Conservation (phyloP, 2,113 vertebrate species). For the Pogona vitticeps region DNA sequence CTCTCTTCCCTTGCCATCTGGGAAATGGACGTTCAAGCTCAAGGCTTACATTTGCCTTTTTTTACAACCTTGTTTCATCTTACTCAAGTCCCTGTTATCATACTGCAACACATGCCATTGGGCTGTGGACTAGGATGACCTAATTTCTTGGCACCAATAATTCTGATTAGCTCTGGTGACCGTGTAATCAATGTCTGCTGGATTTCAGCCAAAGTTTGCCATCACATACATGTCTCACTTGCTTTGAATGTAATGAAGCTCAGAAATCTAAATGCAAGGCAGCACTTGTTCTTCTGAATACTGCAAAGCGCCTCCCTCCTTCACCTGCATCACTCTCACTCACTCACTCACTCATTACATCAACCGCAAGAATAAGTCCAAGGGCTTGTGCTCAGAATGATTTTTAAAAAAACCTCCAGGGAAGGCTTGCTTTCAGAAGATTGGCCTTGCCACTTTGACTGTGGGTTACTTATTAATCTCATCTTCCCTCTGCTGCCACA, state of each 20-base stretch:
- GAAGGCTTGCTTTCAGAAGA: neutral
- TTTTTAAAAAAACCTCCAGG: no score
- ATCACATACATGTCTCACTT: neutral
- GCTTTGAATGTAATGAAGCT: neutral
- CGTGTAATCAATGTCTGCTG: constrained; percentile 57
- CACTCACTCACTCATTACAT: constrained; percentile 1
- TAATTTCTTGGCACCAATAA: constrained; percentile 69
- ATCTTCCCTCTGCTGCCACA: neutral
- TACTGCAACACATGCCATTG: constrained; percentile 35
- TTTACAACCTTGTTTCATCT: neutral
- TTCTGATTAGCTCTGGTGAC: constrained; percentile 31
- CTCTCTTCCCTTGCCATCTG: neutral
- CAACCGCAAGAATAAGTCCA: neutral
- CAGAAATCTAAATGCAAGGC: neutral
- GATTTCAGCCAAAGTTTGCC: constrained; percentile 24
- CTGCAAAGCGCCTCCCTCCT: neutral
- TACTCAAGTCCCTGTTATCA: constrained; percentile 27
- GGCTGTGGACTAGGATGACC: constrained; percentile 54
- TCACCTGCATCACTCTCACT: neutral
- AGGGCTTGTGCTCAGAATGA: neutral
- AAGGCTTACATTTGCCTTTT: neutral
- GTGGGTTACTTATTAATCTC: neutral
- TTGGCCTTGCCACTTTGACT: neutral
- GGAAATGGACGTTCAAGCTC: neutral
- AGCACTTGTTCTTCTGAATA: neutral